Evolutionary conservation across 2,797 vertebrate species (phyloP).

Genomic region (Astyanax mexicanus): DNA sequence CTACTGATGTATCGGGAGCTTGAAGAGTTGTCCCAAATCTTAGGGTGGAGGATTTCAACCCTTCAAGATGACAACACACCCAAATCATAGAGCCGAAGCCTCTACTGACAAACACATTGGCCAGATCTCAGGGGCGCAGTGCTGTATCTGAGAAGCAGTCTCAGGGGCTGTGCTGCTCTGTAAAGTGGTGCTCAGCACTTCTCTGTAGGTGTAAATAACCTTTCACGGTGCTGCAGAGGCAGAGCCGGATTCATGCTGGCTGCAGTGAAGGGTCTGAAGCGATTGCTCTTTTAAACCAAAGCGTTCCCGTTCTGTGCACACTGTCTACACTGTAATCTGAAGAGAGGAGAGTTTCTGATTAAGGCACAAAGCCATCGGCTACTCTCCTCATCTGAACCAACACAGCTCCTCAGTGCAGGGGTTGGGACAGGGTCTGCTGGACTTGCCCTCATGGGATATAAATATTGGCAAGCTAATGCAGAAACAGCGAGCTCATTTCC

Average conservation of each 20-base stretch:
- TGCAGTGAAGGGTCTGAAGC: slow-evolving; percentile 31
- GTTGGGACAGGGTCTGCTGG: not conserved
- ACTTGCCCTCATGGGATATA: slow-evolving; percentile 21
- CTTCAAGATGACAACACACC: not conserved
- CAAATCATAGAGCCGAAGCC: not conserved
- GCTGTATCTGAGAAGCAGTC: slow-evolving; percentile 12
- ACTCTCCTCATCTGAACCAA: not conserved
- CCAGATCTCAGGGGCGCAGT: not conserved
- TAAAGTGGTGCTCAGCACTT: slow-evolving; percentile 1
- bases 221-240: slow-evolving; percentile 41
- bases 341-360: not conserved
- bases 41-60: too few species aligned
- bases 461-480: slow-evolving; percentile 39
- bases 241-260: slow-evolving; percentile 19
- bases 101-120: not conserved
- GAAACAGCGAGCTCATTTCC: slow-evolving; percentile 11
- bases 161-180: slow-evolving; percentile 1
- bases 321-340: slow-evolving; percentile 5
- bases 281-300: slow-evolving; percentile 45
- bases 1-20: too few species aligned
- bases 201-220: slow-evolving; percentile 39
- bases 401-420: not conserved
- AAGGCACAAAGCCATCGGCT: slow-evolving; percentile 6
- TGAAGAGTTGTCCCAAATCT: too few species aligned
- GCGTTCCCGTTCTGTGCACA: not conserved